These are phyloP conservation scores for Edolisoma coerulescens DNA, from an alignment of 2,113 vertebrate species.

Conservation along the genomic window DNA sequence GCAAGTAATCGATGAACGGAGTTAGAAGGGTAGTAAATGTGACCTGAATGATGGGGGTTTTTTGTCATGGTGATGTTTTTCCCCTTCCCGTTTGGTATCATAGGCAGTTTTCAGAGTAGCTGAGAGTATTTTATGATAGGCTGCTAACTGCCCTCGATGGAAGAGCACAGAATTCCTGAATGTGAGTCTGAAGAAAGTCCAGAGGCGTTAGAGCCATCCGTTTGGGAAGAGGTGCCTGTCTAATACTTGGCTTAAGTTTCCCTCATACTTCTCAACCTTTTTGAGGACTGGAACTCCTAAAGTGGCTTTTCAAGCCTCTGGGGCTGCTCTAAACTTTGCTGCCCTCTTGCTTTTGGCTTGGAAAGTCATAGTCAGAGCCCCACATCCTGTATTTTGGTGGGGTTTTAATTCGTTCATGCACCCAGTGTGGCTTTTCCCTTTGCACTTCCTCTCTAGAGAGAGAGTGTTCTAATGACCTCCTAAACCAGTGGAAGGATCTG, in stretches of 20 bases:
- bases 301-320: neutral
- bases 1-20: neutral
- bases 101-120: neutral
- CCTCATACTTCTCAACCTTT: neutral
- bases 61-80: neutral
- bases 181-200: neutral
- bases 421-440: neutral
- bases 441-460: neutral
- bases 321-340: neutral
- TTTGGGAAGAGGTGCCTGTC: neutral
- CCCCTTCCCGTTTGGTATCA: neutral
- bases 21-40: neutral
- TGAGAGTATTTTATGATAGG: neutral
- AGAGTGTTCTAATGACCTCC: neutral
- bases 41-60: fast-evolving
- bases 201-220: neutral
- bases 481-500: neutral
- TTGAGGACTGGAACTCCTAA: neutral
- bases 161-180: neutral
- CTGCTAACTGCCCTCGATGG: neutral
- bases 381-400: neutral
- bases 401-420: neutral
- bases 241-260: neutral
- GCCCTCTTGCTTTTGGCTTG: neutral
- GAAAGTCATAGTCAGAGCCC: neutral